Base-by-base conservation (phyloP, 2,113 vertebrate species). In the Strix aluco region DNA sequence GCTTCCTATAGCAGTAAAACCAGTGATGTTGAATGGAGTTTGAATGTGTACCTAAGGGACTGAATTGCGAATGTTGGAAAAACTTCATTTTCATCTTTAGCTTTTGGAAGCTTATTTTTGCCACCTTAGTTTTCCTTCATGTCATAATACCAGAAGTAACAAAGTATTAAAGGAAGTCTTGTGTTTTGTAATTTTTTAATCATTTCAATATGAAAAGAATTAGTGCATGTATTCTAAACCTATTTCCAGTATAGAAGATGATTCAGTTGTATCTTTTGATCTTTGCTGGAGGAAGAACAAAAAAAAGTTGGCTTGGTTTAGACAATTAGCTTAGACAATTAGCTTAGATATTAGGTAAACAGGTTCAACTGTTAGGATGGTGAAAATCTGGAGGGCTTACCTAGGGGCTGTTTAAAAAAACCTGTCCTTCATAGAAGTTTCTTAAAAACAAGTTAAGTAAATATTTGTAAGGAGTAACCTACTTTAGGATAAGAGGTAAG, bases 251-350 rank as follows among this genome's bases (percentile, higher is more conserved):
- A 18, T 18, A 91, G 52, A 66, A 85, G 22, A 81, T 72, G 4
- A 83, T 70, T 92, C 75, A 25, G 27, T 86, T 4, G 0, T 93
- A 83, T 92, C 91, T 94, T 67, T 83, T 84, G 63, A 90, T 92
- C 83, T 94, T 83, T 74, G 46, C 69, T 96, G 80, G 69, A 84
- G 80, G 80, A 88, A 81, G 63, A 95, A 86, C 51, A 77, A 66
- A 62, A 86, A 70, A 51, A 62, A 29, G 30, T 51, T 81, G 51
- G 2, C 63, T 90, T 92, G 58, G 72, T 90, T 90, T 91, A 88
- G 72, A 54, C 63, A 90, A 82, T 92, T 90, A 71, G 52, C 73
- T 77, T 70, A 82, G n/a, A 88, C 63, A 81, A 42, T 88, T 94
- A 93, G 27, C 59, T 87, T 73, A 63, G 81, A 58, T 94, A 70